Base-by-base conservation (phyloP, 2,888 invertebrate species). In the Parthenolecanium corni region DNA sequence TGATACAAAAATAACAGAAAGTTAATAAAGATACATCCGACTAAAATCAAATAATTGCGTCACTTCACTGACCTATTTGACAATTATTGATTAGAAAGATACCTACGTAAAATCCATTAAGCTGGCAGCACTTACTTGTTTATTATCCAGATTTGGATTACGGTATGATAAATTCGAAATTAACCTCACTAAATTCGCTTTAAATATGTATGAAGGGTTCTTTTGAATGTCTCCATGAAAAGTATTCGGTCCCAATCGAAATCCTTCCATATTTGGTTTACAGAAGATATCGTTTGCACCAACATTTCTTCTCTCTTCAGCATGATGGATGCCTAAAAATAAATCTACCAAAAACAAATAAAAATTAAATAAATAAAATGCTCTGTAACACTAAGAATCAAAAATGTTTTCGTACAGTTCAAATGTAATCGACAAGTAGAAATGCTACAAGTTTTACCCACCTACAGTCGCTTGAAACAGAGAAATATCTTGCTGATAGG, bases 391-490 rank as follows among this genome's bases (percentile, higher is more conserved):
- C 5, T 44, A 44, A 44, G 9, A 31, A 31, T 31, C 31, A 31
- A 9, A 31, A 31, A 31, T 6, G 5, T 31, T 9, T 31, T 6
- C 31, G 9, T 31, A 31, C 31, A 9, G 31, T 31, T 6, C 31
- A 36, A 31, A 25, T 25, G 2, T 24, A 51, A n/a, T 24, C 31
- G 23, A 1, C 14, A 49, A 21, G 4, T n/a, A 49, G n/a, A 12
- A 21, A 9, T n/a, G 14, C 21, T 3, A 5, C 21, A 20, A 49
- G 3, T 21, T 16, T 5, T n/a, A 61, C 40, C n/a, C 23, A 61
- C 61, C 61, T 9, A 61, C 61, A 31, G 61, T 61, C n/a, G 47
- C 20, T 25, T 61, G 61, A 51, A 61, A 61, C 18, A 61, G 18
- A 61, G 23, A 21, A 25, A 49, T 36, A 61, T 61, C 61, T 51